Percentiles rank a stretch among this genome's conserved stretches.
Evolutionary conservation across 1,140 invertebrate species (phyloP).

Genomic region (Atta colombica): DNA sequence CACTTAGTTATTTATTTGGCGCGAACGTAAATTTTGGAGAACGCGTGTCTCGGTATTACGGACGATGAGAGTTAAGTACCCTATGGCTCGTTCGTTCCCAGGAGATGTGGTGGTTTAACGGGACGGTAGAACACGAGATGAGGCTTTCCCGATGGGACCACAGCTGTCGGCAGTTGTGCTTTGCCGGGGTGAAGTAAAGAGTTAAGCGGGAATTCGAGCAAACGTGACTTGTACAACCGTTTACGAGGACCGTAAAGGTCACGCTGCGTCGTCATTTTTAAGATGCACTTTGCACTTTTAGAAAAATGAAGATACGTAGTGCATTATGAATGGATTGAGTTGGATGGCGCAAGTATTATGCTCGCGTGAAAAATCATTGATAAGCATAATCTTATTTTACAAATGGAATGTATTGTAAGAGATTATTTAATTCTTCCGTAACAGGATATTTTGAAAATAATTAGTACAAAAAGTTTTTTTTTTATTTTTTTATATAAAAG

Average conservation of each 20-base stretch:
- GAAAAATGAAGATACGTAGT: background rate
- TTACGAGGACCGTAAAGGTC: slow-evolving; percentile 30
- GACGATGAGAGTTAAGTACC: slow-evolving; percentile 46
- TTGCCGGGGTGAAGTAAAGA: slow-evolving; percentile 31
- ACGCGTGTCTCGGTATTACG: slow-evolving; percentile 27
- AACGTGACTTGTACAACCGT: slow-evolving; percentile 47
- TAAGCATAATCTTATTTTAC: background rate
- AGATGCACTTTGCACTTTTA: background rate
- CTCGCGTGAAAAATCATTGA: background rate
- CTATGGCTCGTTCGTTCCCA: slow-evolving; percentile 25
- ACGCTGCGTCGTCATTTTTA: slow-evolving; percentile 8
- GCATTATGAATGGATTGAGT: background rate
- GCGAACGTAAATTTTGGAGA: slow-evolving; percentile 32
- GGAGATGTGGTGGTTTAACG: slow-evolving; percentile 42
- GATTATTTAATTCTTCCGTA: background rate
- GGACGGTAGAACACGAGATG: slow-evolving; percentile 49
- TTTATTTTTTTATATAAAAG: background rate
- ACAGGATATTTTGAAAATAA: background rate
- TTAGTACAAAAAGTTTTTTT: background rate
- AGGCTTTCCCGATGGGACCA: slow-evolving; percentile 41
- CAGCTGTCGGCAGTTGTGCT: slow-evolving; percentile 55
- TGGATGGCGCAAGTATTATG: too few species aligned
- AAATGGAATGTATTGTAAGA: background rate
- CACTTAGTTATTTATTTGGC: slow-evolving; percentile 27
- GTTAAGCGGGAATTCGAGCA: slow-evolving; percentile 40